phyloP scores from a whole-genome alignment of 2,888 invertebrate genomes.

The Omphaloscelis lunosa region DNA sequence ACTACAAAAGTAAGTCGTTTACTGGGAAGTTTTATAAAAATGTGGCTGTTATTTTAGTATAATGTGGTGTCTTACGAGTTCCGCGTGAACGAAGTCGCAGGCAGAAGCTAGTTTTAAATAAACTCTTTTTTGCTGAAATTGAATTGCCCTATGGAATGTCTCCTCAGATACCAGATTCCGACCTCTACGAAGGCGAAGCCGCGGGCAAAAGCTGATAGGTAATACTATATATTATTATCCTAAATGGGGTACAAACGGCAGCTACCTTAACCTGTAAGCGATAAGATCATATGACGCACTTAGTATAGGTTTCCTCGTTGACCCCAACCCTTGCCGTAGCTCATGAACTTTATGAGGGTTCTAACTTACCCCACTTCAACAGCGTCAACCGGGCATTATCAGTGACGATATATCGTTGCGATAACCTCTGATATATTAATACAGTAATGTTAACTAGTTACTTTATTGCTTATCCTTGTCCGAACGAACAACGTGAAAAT shows the following conservation, averaged over 20 bases:
- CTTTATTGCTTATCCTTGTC: too few species aligned
- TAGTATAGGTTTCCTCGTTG: constrained; percentile 42
- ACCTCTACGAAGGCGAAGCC: not conserved
- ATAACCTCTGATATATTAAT: constrained; percentile 16
- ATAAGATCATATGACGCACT: constrained; percentile 43
- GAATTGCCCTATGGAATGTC: too few species aligned
- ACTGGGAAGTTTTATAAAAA: too few species aligned
- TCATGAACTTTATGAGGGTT: constrained; percentile 58
- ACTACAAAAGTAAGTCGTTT: too few species aligned
- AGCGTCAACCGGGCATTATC: constrained; percentile 37
- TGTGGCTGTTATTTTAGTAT: too few species aligned
- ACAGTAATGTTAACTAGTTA: not conserved
- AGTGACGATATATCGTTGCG: constrained; percentile 28
- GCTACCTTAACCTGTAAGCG: constrained; percentile 33
- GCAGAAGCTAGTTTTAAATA: too few species aligned
- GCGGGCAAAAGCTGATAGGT: not conserved
- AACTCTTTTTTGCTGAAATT: too few species aligned
- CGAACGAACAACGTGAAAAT: too few species aligned
- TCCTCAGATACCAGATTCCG: too few species aligned
- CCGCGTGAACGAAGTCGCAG: too few species aligned
- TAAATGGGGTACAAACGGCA: constrained; percentile 8
- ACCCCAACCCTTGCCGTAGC: constrained; percentile 52
- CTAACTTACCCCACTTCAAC: constrained; percentile 47
- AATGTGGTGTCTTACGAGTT: too few species aligned
- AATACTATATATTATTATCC: not conserved